Evolutionary conservation across 2,888 invertebrate genomes (phyloP).

Genomic region (Pseudeuparius sepicola): DNA sequence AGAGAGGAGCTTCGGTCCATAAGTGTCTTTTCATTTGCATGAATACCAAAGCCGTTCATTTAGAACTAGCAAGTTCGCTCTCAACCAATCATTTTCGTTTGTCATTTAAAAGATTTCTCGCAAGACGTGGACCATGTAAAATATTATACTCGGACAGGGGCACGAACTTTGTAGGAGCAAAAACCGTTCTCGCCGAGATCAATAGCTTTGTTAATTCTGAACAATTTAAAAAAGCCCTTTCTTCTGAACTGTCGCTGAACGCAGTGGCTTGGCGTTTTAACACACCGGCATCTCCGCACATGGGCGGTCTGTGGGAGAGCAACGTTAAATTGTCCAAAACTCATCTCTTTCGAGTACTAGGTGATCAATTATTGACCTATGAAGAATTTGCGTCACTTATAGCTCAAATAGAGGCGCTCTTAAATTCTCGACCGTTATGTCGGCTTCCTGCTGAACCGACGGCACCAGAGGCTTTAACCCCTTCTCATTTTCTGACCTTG

Average conservation of each 20-base stretch:
- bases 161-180: slow-evolving; percentile 10
- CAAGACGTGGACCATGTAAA: slow-evolving; percentile 7
- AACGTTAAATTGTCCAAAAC: background rate
- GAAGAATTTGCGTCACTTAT: slow-evolving; percentile 1
- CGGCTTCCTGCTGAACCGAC: background rate
- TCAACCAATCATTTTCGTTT: slow-evolving; percentile 9
- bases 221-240: background rate
- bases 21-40: too few relatives aligned
- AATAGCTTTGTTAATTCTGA: slow-evolving; percentile 2
- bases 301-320: slow-evolving; percentile 4
- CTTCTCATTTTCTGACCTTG: slow-evolving; percentile 6
- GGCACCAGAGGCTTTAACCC: slow-evolving; percentile 1
- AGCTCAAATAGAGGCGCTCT: slow-evolving; percentile 2
- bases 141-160: slow-evolving; percentile 7
- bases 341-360: background rate
- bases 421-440: slow-evolving; percentile 7
- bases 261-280: background rate
- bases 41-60: background rate
- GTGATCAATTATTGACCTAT: slow-evolving; percentile 5
- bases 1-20: background rate
- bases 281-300: background rate
- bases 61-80: background rate
- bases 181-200: slow-evolving; percentile 1
- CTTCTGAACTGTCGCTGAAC: background rate
- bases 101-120: slow-evolving; percentile 15